A percentile compares a stretch with the other conserved stretches of the same genome.
phyloP scores from a whole-genome alignment of 2,113 vertebrate species.

The Hystrix brachyura region DNA sequence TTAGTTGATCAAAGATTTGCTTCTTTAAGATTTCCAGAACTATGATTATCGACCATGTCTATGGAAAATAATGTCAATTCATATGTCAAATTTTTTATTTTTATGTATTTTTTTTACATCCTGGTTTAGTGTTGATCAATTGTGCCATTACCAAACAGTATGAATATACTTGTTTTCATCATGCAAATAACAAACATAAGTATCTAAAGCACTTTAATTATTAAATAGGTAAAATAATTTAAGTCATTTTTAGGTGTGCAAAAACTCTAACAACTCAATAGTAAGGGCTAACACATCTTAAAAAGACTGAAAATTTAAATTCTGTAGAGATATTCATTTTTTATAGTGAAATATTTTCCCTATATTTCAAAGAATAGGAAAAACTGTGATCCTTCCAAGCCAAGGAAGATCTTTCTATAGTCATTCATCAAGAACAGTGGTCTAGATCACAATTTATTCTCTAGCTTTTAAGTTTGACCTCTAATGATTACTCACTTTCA shows the following conservation, averaged over 20 bases:
- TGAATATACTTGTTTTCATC: neutral
- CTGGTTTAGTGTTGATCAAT: neutral
- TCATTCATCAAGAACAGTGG: slow-evolving; percentile 6
- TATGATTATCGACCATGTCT: neutral
- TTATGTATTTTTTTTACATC: slow-evolving; percentile 29
- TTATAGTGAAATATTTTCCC: slow-evolving; percentile 25
- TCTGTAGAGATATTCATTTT: neutral
- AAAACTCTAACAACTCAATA: neutral
- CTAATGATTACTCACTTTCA: neutral
- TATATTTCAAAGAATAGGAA: slow-evolving; percentile 4
- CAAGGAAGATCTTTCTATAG: neutral
- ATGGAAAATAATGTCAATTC: neutral
- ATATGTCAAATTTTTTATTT: neutral
- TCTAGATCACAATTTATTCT: slow-evolving; percentile 31
- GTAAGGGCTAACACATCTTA: neutral
- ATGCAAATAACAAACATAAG: slow-evolving; percentile 8
- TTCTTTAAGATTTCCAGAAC: neutral
- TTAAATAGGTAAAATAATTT: neutral
- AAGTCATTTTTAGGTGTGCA: neutral
- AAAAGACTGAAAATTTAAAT: neutral
- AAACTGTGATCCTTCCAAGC: slow-evolving; percentile 14
- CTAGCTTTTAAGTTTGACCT: slow-evolving; percentile 50
- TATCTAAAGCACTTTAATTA: slow-evolving; percentile 39
- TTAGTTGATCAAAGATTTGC: neutral
- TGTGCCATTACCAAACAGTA: neutral